Conservation (phyloP, 2,888 invertebrate genomes). For the Axea sp. region DNA sequence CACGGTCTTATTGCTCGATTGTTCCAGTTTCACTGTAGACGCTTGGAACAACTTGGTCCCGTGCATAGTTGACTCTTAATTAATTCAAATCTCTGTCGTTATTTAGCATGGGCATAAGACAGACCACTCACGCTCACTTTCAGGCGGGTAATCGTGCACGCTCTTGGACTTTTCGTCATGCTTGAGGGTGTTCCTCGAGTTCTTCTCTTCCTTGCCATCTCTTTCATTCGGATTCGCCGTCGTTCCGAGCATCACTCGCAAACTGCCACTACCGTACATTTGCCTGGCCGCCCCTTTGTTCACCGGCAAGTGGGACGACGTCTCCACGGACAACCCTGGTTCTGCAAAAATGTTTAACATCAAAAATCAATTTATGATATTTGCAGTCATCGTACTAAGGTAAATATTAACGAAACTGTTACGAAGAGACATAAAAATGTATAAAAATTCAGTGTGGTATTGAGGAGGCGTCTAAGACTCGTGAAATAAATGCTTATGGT, state of each 20-base stretch:
- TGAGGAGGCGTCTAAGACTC: too few relatives aligned
- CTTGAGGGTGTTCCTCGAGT: slow-evolving; percentile 64
- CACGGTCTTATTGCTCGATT: slow-evolving; percentile 1
- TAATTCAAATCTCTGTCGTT: background rate
- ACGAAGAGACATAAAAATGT: too few relatives aligned
- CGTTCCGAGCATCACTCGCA: slow-evolving; percentile 74
- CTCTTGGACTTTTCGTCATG: slow-evolving; percentile 63
- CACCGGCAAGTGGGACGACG: slow-evolving; percentile 80
- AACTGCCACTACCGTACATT: slow-evolving; percentile 82
- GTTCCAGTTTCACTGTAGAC: background rate
- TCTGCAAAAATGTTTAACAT: slow-evolving; percentile 9
- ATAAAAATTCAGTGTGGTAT: too few relatives aligned
- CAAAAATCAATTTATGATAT: too few relatives aligned
- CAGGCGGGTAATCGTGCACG: slow-evolving; percentile 55
- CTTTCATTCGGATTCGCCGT: slow-evolving; percentile 63
- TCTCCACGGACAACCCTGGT: slow-evolving; percentile 66
- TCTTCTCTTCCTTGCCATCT: slow-evolving; percentile 62
- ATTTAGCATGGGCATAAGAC: background rate
- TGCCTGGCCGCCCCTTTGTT: slow-evolving; percentile 82
- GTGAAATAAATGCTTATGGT: too few relatives aligned
- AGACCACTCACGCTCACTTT: slow-evolving; percentile 36
- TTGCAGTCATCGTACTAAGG: too few relatives aligned
- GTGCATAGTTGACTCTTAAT: slow-evolving; percentile 1
- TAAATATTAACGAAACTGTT: too few relatives aligned
- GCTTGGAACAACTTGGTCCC: background rate